These are phyloP conservation scores for Unio delphinus DNA, from an alignment of 2,888 invertebrate species.

Conservation along the genomic window DNA sequence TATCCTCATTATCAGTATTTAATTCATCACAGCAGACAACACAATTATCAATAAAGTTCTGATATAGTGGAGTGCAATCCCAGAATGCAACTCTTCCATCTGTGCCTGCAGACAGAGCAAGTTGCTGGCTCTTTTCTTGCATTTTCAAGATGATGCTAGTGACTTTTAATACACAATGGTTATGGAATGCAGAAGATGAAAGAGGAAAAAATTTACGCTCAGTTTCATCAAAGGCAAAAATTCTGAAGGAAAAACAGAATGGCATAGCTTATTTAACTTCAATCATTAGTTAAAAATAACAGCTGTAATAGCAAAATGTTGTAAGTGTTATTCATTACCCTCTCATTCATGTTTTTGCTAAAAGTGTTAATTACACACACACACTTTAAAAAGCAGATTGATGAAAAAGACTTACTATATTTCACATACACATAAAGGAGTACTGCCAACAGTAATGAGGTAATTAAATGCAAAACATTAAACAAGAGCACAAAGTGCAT, in stretches of 20 bases:
- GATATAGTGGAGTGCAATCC: constrained; percentile 72
- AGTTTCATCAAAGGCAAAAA: constrained; percentile 51
- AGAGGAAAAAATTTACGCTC: constrained; percentile 42
- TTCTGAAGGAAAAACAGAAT: constrained; percentile 33
- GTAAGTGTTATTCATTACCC: no score
- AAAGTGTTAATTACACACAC: no score
- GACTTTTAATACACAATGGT: constrained; percentile 82
- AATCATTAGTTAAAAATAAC: no score
- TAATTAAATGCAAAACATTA: no score
- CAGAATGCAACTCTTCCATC: constrained; percentile 83
- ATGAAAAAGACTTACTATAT: no score
- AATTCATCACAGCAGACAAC: neutral
- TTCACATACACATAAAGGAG: no score
- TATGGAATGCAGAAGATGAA: constrained; percentile 72
- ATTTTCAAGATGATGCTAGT: constrained; percentile 63
- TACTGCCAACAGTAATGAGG: no score
- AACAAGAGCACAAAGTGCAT: no score
- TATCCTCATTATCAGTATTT: neutral
- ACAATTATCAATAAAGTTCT: constrained; percentile 4
- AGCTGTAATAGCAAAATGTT: no score
- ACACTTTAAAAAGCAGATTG: no score
- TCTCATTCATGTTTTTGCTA: no score
- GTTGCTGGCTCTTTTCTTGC: neutral
- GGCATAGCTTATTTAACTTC: neutral
- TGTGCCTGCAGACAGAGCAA: constrained; percentile 79